Base-by-base conservation (phyloP, 2,888 invertebrate genomes). In the Callimorpha dominula region DNA sequence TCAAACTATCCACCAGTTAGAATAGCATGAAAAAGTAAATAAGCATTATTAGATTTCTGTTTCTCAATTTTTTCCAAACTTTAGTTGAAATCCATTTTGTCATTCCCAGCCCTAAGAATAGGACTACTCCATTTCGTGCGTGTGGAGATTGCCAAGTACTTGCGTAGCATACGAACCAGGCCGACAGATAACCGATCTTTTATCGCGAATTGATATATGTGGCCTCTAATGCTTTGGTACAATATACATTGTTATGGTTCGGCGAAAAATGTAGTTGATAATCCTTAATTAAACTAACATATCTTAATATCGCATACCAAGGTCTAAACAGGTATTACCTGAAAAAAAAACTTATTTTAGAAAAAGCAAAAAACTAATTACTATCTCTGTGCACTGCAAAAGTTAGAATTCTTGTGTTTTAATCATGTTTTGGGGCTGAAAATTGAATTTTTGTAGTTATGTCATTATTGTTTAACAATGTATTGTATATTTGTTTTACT, bases 161-260 rank as follows among this genome's bases (percentile, higher is more conserved):
- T 77, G 80, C 68, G 72, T 73, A 72, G 83, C 82, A 85, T 84
- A 85, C 84, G 79, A 84, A 85, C 79, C 78, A 81, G 80, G 78
- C 79, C 78, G 77, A 66, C 43, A 81, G 90, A 90, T 90, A 89
- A 85, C 85, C 86, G 88, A 91, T 91, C 88, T 88, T 87, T 89
- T 90, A 90, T 91, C 90, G 82, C 83, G 78, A 81, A 85, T 86
- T 89, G 89, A 89, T 89, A 88, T 88, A 89, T 88, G 86, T 86
- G 80, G 81, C 68, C 73, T 79, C 71, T 81, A 81, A 82, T 79
- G 78, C 72, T 76, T 42, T 49, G 57, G 60, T 74, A 79, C 77
- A 68, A 79, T 71, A 60, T 68, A 60, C 54, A 76, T 70, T 76
- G 72, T 77, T 80, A 75, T 72, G 75, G 75, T 69, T 65, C 60